These are phyloP conservation scores for Hybos culiciformis DNA, from an alignment of 2,888 invertebrate genomes.

Conservation along the genomic window DNA sequence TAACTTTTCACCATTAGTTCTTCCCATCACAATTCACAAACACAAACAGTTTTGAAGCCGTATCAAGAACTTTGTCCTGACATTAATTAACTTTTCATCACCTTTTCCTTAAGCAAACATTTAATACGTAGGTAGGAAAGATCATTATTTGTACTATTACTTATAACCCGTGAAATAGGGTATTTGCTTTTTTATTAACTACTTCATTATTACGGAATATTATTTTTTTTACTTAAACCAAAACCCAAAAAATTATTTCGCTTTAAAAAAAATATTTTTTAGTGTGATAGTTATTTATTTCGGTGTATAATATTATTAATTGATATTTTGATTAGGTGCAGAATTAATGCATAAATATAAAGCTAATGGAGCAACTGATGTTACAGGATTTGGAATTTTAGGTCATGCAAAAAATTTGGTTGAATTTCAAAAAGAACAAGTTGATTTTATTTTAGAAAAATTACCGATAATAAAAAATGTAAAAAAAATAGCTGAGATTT, in stretches of 20 bases:
- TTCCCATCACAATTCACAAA: no score
- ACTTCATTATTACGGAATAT: no score
- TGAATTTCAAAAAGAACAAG: slow-evolving; percentile 51
- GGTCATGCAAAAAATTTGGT: slow-evolving; percentile 73
- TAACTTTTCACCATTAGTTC: no score
- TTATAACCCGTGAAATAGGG: no score
- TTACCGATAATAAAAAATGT: slow-evolving; percentile 68
- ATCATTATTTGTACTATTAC: no score
- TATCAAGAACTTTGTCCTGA: no score
- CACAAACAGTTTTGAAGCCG: no score
- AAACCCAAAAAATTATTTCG: background rate
- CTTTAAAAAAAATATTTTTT: background rate
- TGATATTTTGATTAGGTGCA: slow-evolving; percentile 37
- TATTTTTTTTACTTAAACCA: no score
- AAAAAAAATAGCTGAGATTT: slow-evolving; percentile 58
- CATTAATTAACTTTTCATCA: no score
- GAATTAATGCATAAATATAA: slow-evolving; percentile 70
- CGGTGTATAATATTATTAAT: background rate
- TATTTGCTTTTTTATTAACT: no score
- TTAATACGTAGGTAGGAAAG: no score
- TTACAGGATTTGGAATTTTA: slow-evolving; percentile 70
- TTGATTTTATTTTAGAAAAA: slow-evolving; percentile 64
- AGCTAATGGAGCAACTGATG: slow-evolving; percentile 72
- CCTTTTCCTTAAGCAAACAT: no score
- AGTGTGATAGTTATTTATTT: background rate